A percentile compares a stretch with the other conserved stretches of the same genome.
phyloP scores from a whole-genome alignment of 1,140 invertebrate genomes.

The Teleogryllus occipitalis region DNA sequence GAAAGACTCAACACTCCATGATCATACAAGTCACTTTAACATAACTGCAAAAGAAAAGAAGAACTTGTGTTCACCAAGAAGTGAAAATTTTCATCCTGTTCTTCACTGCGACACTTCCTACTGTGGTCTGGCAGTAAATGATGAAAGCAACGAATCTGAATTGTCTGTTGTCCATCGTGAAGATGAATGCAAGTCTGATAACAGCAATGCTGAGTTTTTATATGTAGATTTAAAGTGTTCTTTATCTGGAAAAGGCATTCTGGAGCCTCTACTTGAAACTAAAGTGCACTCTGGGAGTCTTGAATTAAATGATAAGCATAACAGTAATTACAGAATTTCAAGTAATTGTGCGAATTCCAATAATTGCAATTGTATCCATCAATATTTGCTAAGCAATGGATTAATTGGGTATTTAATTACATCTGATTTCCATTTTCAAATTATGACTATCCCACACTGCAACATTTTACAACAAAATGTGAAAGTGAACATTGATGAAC shows the following conservation, averaged over 20 bases:
- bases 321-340: background rate
- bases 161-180: no score
- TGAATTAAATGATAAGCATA: background rate
- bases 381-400: background rate
- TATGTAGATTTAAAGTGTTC: background rate
- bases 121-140: no score
- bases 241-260: background rate
- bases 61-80: no score
- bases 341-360: background rate
- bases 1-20: no score
- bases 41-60: no score
- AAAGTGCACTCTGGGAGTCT: background rate
- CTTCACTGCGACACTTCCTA: no score
- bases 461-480: background rate
- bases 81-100: no score
- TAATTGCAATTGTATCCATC: background rate
- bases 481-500: background rate
- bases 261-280: background rate
- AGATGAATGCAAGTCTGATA: no score
- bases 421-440: background rate
- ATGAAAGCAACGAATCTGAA: no score
- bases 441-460: background rate
- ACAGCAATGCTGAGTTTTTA: no score
- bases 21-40: no score
- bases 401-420: background rate